Percentiles rank a stretch among this genome's conserved stretches.
Evolutionary conservation across 2,113 vertebrate species (phyloP).

Genomic region (Argyrosomus japonicus): DNA sequence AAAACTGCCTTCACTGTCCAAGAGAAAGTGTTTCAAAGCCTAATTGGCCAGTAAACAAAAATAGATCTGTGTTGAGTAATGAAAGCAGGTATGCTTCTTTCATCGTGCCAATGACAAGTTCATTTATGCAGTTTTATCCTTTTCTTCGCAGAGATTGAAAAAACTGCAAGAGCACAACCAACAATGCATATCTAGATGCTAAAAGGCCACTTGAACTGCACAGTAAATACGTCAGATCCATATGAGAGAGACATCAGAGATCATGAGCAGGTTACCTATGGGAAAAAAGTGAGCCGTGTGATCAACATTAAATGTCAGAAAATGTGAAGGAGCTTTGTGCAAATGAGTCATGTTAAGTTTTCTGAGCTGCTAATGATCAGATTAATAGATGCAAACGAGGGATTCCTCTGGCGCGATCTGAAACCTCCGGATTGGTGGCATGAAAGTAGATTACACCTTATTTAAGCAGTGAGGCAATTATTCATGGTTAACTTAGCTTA

Average conservation of each 20-base stretch:
- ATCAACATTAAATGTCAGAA: conserved; percentile 46
- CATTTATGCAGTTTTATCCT: background rate
- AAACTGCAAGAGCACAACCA: conserved; percentile 4
- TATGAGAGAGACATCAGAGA: conserved; percentile 16
- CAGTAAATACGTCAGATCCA: background rate
- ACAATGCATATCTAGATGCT: background rate
- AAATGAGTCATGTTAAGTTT: conserved; percentile 69
- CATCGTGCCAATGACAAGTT: conserved; percentile 2
- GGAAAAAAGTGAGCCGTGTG: conserved; percentile 18
- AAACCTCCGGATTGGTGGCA: conserved; percentile 65
- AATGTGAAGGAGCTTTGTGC: conserved; percentile 63
- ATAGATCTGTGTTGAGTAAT: conserved; percentile 41
- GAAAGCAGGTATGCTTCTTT: conserved; percentile 27
- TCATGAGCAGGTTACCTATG: conserved; percentile 16
- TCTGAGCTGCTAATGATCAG: conserved; percentile 75
- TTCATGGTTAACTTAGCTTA: conserved; percentile 70
- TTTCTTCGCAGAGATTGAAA: background rate
- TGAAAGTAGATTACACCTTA: conserved; percentile 76
- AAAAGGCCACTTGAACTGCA: conserved; percentile 16
- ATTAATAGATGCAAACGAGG: conserved; percentile 72
- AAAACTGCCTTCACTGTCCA: conserved; percentile 46
- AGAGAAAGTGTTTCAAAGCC: conserved; percentile 36
- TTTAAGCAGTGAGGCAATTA: conserved; percentile 72
- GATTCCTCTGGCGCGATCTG: conserved; percentile 62
- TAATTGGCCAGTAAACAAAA: conserved; percentile 60